Base-by-base conservation (phyloP, 2,797 vertebrate genomes). In the Alca torda region DNA sequence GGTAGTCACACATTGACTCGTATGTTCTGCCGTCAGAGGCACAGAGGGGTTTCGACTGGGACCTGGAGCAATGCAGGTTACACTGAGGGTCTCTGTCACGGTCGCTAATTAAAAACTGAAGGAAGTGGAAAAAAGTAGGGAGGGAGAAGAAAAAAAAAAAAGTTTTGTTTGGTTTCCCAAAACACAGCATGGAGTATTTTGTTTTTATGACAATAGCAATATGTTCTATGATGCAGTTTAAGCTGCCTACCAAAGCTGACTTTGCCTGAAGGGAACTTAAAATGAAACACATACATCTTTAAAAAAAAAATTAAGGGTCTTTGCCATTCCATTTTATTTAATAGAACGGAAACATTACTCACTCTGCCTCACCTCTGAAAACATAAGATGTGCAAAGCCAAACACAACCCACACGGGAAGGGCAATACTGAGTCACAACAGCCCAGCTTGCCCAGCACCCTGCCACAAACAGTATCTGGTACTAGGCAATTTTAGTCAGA, bases 61-160 rank as follows among this genome's bases (percentile, higher is more conserved):
- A 98, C 96, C 98, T 98, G 60, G 99, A 97, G 98, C 99, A 99
- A 81, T 98, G 98, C 83, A 98, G 97, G 95, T 98, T 98, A 77
- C 99, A 99, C 84, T 99, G 99, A 65, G 97, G 98, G 95, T 99
- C 99, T 93, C 98, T 97, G 89, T 98, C 98, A 75, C 97, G 97
- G 96, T 99, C 99, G 2, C 99, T 99, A 89, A 99, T 99, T 94
- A 99, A 98, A 98, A 99, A 99, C 99, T 99, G 97, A 91, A 87
- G 59, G 41, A 82, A 85, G 65, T 6, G 41, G 41, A 91, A 89
- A 87, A 93, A 53, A 23, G 6, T 57, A 94, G 63, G 50, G 28
- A 72, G 26, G 64, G 10, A 83, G 24, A 26, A 31, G 48, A 74
- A 48, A 39, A 46, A 78, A 30, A 46, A 78, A 30, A 45, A 2